Conservation (phyloP, 2,888 invertebrate genomes). For the Protophormia terraenovae region DNA sequence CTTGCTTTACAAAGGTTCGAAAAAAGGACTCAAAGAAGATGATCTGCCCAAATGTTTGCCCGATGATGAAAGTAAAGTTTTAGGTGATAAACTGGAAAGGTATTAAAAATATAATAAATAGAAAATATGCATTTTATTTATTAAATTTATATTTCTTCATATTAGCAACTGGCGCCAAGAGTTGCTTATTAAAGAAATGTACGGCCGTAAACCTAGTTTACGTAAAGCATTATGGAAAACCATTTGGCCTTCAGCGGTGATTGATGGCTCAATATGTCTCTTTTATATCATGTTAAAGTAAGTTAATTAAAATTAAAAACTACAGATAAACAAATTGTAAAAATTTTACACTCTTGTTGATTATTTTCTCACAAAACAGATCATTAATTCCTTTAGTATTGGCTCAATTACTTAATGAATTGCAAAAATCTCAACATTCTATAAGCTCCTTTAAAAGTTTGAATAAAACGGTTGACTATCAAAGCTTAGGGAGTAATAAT, state of each 20-base stretch:
- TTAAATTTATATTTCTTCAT: constrained; percentile 1
- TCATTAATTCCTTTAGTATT: constrained; percentile 79
- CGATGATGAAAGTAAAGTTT: constrained; percentile 82
- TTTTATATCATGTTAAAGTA: constrained; percentile 79
- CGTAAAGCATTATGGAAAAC: constrained; percentile 85
- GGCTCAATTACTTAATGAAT: constrained; percentile 79
- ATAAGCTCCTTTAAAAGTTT: not conserved
- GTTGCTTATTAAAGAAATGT: constrained; percentile 83
- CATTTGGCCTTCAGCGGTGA: constrained; percentile 86
- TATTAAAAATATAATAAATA: too few relatives aligned
- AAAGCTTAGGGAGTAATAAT: not conserved
- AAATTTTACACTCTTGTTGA: not conserved
- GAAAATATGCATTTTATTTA: too few relatives aligned
- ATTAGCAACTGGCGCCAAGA: constrained; percentile 87
- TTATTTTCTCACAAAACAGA: constrained; percentile 69
- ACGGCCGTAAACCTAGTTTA: constrained; percentile 84
- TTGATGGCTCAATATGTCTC: constrained; percentile 85
- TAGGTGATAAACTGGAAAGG: constrained; percentile 80
- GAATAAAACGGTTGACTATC: not conserved
- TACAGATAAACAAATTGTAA: not conserved
- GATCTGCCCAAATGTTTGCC: constrained; percentile 87
- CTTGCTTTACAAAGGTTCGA: constrained; percentile 77
- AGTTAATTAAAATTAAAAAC: constrained; percentile 54
- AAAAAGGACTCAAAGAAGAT: constrained; percentile 82
- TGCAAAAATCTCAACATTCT: constrained; percentile 71